Evolutionary conservation across 2,113 vertebrate genomes (phyloP).

Genomic region (Cyphomyrus plagiostoma): DNA sequence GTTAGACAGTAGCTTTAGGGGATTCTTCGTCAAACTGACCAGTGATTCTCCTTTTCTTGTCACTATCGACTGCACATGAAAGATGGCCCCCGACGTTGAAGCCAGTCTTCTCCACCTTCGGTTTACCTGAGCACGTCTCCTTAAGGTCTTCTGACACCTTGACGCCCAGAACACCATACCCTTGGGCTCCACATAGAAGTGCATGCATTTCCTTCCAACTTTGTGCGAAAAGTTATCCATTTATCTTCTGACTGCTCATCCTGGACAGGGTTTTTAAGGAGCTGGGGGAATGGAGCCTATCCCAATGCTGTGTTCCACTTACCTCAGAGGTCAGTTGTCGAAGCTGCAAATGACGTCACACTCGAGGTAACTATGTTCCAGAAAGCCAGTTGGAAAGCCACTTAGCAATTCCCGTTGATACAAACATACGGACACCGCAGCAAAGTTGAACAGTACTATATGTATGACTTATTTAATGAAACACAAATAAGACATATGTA

Average conservation of each 20-base stretch:
- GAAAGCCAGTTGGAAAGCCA: background rate
- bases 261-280: background rate
- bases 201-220: background rate
- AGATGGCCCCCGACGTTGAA: constrained; percentile 53
- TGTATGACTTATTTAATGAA: background rate
- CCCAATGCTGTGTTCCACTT: background rate
- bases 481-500: background rate
- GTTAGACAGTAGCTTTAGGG: constrained; percentile 57
- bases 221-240: background rate
- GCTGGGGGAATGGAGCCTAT: background rate
- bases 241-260: background rate
- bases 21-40: constrained; percentile 64
- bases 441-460: background rate
- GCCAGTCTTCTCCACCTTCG: constrained; percentile 36
- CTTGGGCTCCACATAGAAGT: constrained; percentile 48
- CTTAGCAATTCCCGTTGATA: background rate
- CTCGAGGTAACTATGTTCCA: background rate
- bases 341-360: background rate
- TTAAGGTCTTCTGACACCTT: constrained; percentile 61
- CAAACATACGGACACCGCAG: background rate
- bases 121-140: constrained; percentile 55
- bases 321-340: background rate
- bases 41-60: constrained; percentile 62
- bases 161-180: constrained; percentile 58
- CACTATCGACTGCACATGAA: constrained; percentile 64